A percentile compares a stretch with the other conserved stretches of the same genome.
These are phyloP conservation scores for Neogale vison DNA, from an alignment of 2,113 vertebrate genomes.

Conservation along the genomic window DNA sequence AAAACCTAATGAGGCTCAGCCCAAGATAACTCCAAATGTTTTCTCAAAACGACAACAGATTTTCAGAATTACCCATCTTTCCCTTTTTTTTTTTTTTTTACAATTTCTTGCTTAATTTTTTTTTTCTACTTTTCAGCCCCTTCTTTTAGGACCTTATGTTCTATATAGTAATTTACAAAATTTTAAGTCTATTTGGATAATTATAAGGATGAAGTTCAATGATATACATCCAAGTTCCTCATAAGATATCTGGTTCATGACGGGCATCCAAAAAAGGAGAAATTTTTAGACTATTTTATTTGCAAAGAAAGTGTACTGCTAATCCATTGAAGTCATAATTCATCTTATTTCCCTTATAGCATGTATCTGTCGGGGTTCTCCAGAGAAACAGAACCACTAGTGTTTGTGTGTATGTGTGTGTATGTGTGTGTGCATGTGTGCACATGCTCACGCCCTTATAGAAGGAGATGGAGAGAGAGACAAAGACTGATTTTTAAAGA, in stretches of 20 bases:
- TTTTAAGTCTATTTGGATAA: background rate
- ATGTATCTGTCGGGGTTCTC: background rate
- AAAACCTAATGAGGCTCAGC: background rate
- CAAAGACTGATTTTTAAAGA: background rate
- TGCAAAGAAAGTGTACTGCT: background rate
- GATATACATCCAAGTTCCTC: background rate
- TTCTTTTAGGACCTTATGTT: background rate
- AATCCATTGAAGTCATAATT: background rate
- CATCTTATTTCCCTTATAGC: background rate
- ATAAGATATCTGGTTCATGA: background rate
- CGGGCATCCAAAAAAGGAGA: background rate
- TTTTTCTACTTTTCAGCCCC: background rate
- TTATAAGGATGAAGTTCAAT: slow-evolving; percentile 1
- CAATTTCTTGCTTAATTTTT: background rate
- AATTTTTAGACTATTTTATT: background rate
- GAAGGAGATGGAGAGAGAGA: background rate
- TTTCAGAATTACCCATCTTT: slow-evolving; percentile 24
- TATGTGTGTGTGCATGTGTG: background rate
- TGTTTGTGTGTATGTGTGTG: background rate
- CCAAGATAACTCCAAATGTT: slow-evolving; percentile 1
- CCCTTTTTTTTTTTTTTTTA: background rate
- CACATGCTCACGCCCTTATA: background rate
- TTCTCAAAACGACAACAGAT: background rate
- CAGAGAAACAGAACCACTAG: background rate
- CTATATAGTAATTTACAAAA: background rate